Conservation (phyloP, 2,797 vertebrate genomes). For the Pagetopsis macropterus region DNA sequence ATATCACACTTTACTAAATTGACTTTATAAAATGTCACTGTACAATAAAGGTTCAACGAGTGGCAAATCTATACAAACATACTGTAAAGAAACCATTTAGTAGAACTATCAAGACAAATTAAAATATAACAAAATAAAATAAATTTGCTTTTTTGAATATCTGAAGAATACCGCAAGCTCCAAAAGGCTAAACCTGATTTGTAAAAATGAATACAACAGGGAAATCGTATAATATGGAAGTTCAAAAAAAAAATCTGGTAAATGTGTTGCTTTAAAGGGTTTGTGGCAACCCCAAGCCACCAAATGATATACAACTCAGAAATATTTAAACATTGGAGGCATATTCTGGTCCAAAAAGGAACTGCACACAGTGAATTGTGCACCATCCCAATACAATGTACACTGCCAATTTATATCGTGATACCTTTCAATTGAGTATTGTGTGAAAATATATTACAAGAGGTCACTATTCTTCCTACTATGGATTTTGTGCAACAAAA, state of each 20-base stretch:
- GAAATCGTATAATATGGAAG: slow-evolving; percentile 64
- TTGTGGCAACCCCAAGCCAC: slow-evolving; percentile 34
- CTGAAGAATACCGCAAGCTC: slow-evolving; percentile 58
- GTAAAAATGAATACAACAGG: slow-evolving; percentile 64
- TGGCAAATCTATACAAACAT: slow-evolving; percentile 80
- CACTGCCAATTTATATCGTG: slow-evolving; percentile 20
- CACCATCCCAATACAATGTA: slow-evolving; percentile 18
- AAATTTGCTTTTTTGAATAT: slow-evolving; percentile 61
- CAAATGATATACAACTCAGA: slow-evolving; percentile 49
- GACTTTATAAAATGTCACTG: slow-evolving; percentile 83
- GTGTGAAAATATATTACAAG: slow-evolving; percentile 72
- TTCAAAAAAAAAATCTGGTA: slow-evolving; percentile 55
- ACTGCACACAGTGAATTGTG: slow-evolving; percentile 46
- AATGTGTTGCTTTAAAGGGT: slow-evolving; percentile 42
- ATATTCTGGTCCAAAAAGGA: slow-evolving; percentile 58
- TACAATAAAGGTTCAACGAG: slow-evolving; percentile 81
- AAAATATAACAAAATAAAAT: slow-evolving; percentile 78
- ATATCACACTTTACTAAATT: slow-evolving; percentile 81
- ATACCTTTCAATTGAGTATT: slow-evolving; percentile 52
- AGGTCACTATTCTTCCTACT: slow-evolving; percentile 55
- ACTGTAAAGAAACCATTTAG: slow-evolving; percentile 77
- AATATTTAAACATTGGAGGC: slow-evolving; percentile 50
- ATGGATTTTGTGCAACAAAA: slow-evolving; percentile 69
- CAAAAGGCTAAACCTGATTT: slow-evolving; percentile 59
- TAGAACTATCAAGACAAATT: slow-evolving; percentile 72